Conservation (phyloP, 2,888 invertebrate species). For the Poecilobothrus nobilitatus region DNA sequence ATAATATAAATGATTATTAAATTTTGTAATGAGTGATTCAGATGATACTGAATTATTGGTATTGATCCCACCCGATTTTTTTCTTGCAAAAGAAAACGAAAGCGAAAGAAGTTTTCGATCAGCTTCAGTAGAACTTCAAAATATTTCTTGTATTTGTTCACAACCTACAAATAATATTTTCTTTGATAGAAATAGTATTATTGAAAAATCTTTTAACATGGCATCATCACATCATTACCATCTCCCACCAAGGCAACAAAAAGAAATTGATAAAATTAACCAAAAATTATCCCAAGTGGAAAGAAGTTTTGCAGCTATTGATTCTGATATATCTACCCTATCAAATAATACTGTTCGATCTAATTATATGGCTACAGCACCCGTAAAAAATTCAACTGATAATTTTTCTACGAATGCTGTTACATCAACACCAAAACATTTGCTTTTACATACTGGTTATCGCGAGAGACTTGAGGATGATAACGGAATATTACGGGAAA, state of each 20-base stretch:
- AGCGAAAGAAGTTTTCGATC: conserved; percentile 17
- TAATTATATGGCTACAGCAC: neutral
- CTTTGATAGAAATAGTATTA: neutral
- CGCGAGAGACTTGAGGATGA: conserved; percentile 14
- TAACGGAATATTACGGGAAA: conserved; percentile 35
- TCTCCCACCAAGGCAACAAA: conserved; percentile 31
- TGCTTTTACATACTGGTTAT: conserved; percentile 10
- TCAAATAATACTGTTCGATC: conserved; percentile 26
- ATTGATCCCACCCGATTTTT: conserved; percentile 70
- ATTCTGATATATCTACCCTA: conserved; percentile 39
- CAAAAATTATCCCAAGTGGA: conserved; percentile 32
- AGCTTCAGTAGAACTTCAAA: neutral
- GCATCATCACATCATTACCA: conserved; percentile 10
- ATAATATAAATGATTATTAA: neutral
- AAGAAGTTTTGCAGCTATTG: conserved; percentile 27
- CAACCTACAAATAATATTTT: neutral
- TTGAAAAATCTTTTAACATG: neutral
- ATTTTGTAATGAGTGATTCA: conserved; percentile 53
- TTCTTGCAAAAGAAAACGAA: conserved; percentile 47
- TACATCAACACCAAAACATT: conserved; percentile 39
- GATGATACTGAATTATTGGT: conserved; percentile 78
- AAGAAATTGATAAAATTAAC: conserved; percentile 38
- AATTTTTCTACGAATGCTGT: conserved; percentile 18
- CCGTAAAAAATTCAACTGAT: conserved; percentile 21
- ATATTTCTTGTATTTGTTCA: neutral